phyloP scores from a whole-genome alignment of 2,113 vertebrate genomes.

The Brachionichthys hirsutus region DNA sequence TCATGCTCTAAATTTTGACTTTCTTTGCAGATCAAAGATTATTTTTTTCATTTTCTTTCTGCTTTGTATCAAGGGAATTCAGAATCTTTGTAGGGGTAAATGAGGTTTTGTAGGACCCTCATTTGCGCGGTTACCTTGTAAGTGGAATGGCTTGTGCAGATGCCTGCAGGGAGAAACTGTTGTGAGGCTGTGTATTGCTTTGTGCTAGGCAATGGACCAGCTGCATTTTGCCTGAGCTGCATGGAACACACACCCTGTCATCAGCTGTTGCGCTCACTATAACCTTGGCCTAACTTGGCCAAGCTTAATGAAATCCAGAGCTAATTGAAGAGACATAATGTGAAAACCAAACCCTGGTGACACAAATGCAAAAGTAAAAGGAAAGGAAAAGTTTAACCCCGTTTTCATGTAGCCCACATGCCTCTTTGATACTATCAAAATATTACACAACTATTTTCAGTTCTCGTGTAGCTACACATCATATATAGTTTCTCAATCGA shows the following conservation, averaged over 20 bases:
- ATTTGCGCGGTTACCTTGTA: slow-evolving; percentile 30
- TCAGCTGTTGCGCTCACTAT: slow-evolving; percentile 77
- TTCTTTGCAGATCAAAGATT: slow-evolving; percentile 21
- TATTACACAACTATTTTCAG: too few relatives aligned
- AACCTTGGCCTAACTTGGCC: slow-evolving; percentile 41
- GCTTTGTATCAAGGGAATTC: slow-evolving; percentile 3
- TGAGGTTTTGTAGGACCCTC: slow-evolving; percentile 33
- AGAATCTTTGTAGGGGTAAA: slow-evolving; percentile 7
- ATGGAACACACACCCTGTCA: slow-evolving; percentile 58
- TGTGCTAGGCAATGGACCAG: slow-evolving; percentile 72
- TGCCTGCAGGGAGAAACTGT: slow-evolving; percentile 60
- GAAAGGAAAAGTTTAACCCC: slow-evolving; percentile 49
- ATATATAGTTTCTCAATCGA: slow-evolving; percentile 1
- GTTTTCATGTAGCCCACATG: slow-evolving; percentile 43
- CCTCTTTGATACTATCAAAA: not conserved
- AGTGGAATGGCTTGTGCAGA: slow-evolving; percentile 55
- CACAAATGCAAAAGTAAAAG: not conserved
- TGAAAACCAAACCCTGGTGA: not conserved
- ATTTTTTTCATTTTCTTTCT: slow-evolving; percentile 31
- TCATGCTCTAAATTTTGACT: slow-evolving; percentile 21
- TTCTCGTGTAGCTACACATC: not conserved
- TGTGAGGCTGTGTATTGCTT: slow-evolving; percentile 63
- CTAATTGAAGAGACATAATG: slow-evolving; percentile 23
- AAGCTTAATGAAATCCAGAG: slow-evolving; percentile 19
- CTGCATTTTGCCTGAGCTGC: slow-evolving; percentile 62